These are phyloP conservation scores for Danaus chrysippus DNA, from an alignment of 2,888 invertebrate species.

Conservation along the genomic window DNA sequence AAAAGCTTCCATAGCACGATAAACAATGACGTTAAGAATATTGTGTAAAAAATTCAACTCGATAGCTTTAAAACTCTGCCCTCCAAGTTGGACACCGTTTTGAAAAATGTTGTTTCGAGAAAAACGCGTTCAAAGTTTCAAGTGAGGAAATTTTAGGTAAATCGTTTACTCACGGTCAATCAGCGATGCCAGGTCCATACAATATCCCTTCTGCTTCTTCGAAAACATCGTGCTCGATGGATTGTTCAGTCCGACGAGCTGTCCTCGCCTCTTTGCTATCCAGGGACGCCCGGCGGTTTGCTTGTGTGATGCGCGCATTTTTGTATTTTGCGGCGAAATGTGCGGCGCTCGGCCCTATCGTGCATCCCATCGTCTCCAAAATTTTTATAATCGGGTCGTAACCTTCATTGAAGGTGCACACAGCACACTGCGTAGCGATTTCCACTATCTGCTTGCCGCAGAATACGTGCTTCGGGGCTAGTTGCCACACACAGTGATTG, in stretches of 20 bases:
- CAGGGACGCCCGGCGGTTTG: constrained; percentile 16
- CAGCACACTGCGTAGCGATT: too few relatives aligned
- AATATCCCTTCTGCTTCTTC: constrained; percentile 21
- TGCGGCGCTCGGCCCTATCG: too few relatives aligned
- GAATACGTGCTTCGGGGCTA: too few relatives aligned
- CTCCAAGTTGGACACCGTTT: constrained; percentile 16
- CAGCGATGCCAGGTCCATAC: constrained; percentile 23
- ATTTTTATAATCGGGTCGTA: too few relatives aligned
- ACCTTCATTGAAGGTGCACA: too few relatives aligned
- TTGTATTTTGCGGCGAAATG: too few relatives aligned
- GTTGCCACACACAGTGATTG: too few relatives aligned
- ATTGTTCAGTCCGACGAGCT: constrained; percentile 15
- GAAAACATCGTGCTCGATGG: constrained; percentile 15
- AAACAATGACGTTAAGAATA: constrained; percentile 16
- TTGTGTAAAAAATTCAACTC: too few relatives aligned
- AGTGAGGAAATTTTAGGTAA: constrained; percentile 18
- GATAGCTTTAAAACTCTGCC: constrained; percentile 17
- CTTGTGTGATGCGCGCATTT: constrained; percentile 14
- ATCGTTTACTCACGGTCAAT: constrained; percentile 18
- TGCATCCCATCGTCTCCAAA: too few relatives aligned
- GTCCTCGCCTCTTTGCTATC: constrained; percentile 20
- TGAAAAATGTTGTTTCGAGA: constrained; percentile 16
- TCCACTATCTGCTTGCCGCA: too few relatives aligned
- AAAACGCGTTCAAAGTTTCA: constrained; percentile 20
- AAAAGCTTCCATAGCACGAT: constrained; percentile 16